Base-by-base conservation (phyloP, 1,140 invertebrate species). In the Cydia splendana region DNA sequence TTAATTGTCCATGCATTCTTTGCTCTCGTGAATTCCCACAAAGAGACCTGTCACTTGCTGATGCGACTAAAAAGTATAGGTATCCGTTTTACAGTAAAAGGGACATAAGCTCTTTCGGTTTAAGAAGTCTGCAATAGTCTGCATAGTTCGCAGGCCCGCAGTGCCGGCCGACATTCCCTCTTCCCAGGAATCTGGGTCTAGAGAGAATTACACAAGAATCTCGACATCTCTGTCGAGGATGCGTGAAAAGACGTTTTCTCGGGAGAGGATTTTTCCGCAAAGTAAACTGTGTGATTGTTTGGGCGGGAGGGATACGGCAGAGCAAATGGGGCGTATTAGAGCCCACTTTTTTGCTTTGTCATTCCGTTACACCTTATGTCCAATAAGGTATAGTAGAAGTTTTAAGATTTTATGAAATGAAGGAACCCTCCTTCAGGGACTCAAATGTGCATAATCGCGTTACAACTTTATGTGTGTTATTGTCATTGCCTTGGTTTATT, bases 141-240 rank as follows among this genome's bases (percentile, higher is more conserved):
- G 20, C 20, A 62, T 62, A 62, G 57, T 62, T 24, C 9, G 20
- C 57, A 24, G 57, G 18, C 6, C n/a, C 10, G 20, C 57, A 62
- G 18, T 62, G 57, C 24, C 79, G 83, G 80, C 79, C 77, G 80
- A 79, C 80, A 82, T 82, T 82, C 78, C 77, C 76, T 81, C 77
- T 82, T 76, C 75, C 74, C 74, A 62, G 73, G 79, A 82, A 84
- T 79, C 79, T 75, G 76, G 34, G 76, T 65, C 78, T 73, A 75
- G 71, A 67, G 53, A 78, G 71, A 53, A 79, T 81, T 85, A 80
- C 80, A 78, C 77, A 81, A 84, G 78, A 76, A 80, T 75, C 57
- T 28, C 42, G 45, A 74, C 45, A 45, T 71, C 67, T 71, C 67
- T 38, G 15, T 53, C 42, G 73, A 53, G 73, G 48, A 74, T 74